phyloP scores from a whole-genome alignment of 2,797 vertebrate species.

The Spinus pinus region DNA sequence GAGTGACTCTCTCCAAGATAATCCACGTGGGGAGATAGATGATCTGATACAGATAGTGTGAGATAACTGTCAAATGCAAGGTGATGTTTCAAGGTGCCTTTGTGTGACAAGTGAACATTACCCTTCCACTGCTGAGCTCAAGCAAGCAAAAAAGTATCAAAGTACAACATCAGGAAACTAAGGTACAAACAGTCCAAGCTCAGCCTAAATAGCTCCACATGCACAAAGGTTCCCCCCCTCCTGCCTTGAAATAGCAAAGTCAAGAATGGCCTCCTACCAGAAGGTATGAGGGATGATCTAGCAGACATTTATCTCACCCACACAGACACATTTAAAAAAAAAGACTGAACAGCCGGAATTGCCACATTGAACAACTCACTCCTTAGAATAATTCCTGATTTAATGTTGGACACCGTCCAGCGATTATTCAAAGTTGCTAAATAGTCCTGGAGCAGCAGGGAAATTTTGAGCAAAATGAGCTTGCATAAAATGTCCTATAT shows the following conservation, averaged over 20 bases:
- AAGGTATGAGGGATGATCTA: constrained; percentile 39
- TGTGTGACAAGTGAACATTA: background rate
- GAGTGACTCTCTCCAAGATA: background rate
- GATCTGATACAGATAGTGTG: background rate
- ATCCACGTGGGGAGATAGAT: background rate
- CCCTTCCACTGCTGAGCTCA: background rate
- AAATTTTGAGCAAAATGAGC: background rate
- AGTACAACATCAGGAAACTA: constrained; percentile 7
- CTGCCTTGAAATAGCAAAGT: background rate
- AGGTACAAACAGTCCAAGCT: background rate
- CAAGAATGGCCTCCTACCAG: constrained; percentile 15
- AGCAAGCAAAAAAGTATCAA: background rate
- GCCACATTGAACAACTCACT: background rate
- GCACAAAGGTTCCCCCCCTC: background rate
- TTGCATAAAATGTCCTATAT: background rate
- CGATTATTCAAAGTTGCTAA: background rate
- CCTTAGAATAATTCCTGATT: constrained; percentile 42
- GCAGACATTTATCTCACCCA: constrained; percentile 49
- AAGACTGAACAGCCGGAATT: background rate
- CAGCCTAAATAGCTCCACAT: background rate
- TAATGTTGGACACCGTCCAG: constrained; percentile 6
- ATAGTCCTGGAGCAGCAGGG: background rate
- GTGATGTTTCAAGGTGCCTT: constrained; percentile 15
- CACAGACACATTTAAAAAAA: background rate
- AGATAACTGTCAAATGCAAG: background rate